phyloP scores from a whole-genome alignment of 2,797 vertebrate species.

The Takifugu ocellatus region DNA sequence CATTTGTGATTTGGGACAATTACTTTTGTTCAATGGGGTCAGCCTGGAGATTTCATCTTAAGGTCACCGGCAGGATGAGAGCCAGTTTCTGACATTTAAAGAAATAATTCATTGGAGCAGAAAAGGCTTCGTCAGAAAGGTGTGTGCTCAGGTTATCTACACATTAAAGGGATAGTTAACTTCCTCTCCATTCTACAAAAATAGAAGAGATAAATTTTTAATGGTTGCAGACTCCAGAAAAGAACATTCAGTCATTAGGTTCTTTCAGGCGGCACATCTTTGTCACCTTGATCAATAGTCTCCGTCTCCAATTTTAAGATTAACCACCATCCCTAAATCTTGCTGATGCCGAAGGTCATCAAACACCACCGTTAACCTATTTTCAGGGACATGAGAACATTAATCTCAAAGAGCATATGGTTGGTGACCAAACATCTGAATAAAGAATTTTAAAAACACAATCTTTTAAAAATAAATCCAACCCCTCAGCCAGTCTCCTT shows the following conservation, averaged over 20 bases:
- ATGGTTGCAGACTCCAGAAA: constrained; percentile 28
- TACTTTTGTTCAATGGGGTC: constrained; percentile 49
- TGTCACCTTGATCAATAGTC: constrained; percentile 54
- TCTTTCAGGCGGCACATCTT: constrained; percentile 20
- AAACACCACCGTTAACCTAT: constrained; percentile 44
- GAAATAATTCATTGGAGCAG: too few species aligned
- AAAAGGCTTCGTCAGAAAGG: too few species aligned
- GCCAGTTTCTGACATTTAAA: constrained; percentile 32
- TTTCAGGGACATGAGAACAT: constrained; percentile 25
- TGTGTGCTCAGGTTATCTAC: neutral
- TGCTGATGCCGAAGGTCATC: constrained; percentile 50
- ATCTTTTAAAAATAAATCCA: too few species aligned
- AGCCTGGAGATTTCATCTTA: constrained; percentile 36
- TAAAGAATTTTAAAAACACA: constrained; percentile 6
- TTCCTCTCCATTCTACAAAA: constrained; percentile 30
- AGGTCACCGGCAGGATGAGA: constrained; percentile 31
- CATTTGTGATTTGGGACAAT: constrained; percentile 61
- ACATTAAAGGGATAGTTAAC: constrained; percentile 3
- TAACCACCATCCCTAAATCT: constrained; percentile 36
- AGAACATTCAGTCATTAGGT: constrained; percentile 36
- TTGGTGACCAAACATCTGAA: constrained; percentile 48
- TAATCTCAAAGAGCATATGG: constrained; percentile 47
- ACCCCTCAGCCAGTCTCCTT: too few species aligned
- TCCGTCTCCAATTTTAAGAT: constrained; percentile 57
- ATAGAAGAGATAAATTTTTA: constrained; percentile 38